Conservation (phyloP, 2,888 invertebrate genomes). For the Ichneumoninae sp. region DNA sequence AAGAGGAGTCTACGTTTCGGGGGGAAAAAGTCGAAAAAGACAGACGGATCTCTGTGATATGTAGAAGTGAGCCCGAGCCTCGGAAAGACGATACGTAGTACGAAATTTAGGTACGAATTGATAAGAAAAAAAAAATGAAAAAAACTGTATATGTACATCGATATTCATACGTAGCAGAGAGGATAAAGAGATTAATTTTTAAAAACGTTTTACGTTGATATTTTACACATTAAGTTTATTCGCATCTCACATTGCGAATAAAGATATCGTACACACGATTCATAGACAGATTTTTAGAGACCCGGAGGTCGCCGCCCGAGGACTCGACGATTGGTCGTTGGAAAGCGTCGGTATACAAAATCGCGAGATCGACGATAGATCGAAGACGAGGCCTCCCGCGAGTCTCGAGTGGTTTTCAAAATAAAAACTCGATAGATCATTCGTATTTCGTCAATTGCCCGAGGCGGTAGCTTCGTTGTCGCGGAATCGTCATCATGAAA, state of each 20-base stretch:
- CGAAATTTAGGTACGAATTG: conserved; percentile 7
- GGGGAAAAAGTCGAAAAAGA: conserved; percentile 86
- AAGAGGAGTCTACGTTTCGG: conserved; percentile 88
- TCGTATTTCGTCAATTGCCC: background rate
- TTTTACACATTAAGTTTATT: conserved; percentile 54
- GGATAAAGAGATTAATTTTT: conserved; percentile 22
- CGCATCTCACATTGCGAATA: conserved; percentile 49
- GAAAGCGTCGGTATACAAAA: background rate
- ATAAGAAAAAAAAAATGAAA: background rate
- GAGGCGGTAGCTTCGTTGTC: conserved; percentile 3
- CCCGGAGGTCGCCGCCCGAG: conserved; percentile 4
- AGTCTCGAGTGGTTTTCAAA: background rate
- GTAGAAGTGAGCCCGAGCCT: conserved; percentile 88
- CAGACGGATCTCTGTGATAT: conserved; percentile 93
- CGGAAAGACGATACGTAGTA: conserved; percentile 34
- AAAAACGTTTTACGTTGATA: conserved; percentile 27
- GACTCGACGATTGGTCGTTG: conserved; percentile 1
- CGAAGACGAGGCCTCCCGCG: conserved; percentile 12
- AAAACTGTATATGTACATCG: conserved; percentile 36
- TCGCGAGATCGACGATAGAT: conserved; percentile 1
- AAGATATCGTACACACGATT: conserved; percentile 44
- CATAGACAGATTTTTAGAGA: conserved; percentile 5
- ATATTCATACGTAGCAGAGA: conserved; percentile 26
- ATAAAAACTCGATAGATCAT: background rate
- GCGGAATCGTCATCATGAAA: conserved; percentile 9